Evolutionary conservation across 2,113 vertebrate genomes (phyloP), one percentile per base, ranked within the genome.

Genomic region (Anolis sagrei): DNA sequence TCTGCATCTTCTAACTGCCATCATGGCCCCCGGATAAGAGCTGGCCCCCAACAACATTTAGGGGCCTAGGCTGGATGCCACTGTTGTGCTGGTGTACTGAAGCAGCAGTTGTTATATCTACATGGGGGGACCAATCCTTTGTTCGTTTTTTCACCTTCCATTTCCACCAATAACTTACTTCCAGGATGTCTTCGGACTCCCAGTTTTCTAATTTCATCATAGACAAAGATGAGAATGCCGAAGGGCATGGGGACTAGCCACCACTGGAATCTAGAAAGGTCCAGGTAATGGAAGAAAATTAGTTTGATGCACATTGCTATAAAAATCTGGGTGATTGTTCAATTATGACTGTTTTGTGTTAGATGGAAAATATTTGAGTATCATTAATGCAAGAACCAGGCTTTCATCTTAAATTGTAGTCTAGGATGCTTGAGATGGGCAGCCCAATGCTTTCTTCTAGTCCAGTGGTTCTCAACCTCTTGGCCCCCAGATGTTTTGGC

Each of bases 181-280:
- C 97, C 97, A 82, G 97, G 97, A 85, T 97, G 90, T 92, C 97
- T 96, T 70, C 97, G 96, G 66, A 98, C 96, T 76, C 97, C 97
- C 19, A 98, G 92, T 88, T 98, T 98, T 62, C 97, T 96, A 87
- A 98, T 95, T 88, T 98, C 97, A 44, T 98, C 97, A 62, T 98
- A 98, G 76, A 98, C 90, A 9, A 98, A 97, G 90, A 98, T 97
- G 86, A 98, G 95, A 88, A 98, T 92, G 77, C 97, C 97, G 1
- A 93, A 98, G 3, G 97, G 97, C 76, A 98, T 5, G 19, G 97
- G 97, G 27, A 98, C 95, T 69, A 98, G 95, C 97, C 97, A 98
- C 97, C 97, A 98, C 92, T 97, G 97, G 82, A 94, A 97, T 81
- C 97, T 98, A 92, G 10, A 21, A 0, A 29, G 23, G 78, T 1